Base-by-base conservation (phyloP, 1,140 invertebrate species). In the Phthorimaea operculella region DNA sequence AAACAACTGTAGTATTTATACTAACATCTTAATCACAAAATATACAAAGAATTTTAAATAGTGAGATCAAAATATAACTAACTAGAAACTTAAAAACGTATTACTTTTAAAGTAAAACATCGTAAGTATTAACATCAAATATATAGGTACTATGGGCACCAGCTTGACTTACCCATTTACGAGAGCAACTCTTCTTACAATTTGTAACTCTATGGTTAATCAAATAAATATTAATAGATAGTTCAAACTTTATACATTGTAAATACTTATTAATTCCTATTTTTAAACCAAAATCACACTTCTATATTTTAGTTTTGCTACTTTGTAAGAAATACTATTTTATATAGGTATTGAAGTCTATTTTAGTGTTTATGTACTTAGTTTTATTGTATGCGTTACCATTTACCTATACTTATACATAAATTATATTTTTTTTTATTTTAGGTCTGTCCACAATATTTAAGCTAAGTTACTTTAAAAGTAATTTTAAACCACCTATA, bases 1-100 rank as follows among this genome's bases (percentile, higher is more conserved):
- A 71, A 71, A 64, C 52, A 64, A 58, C 53, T 51, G 58, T 64
- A 67, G 47, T 39, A 44, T n/a, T 42, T 66, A 58, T 15, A 48
- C 6, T 39, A 39, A 39, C 36, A 39, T 39, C 36, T 39, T 39
- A 39, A 3, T 39, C 8, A 4, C 36, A 39, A 39, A 39, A 39
- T 39, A 39, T 39, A 39, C 36, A 39, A 39, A 39, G 36, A 39
- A 39, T n/a, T 39, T 39, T 12, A n/a, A 39, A 39, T n/a, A 4
- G 10, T 12, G 36, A 39, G 36, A 39, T 39, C 36, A 39, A 28
- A n/a, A 28, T 39, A 39, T n/a, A 39, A 39, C 3, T 9, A 9
- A 39, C n/a, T 39, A 39, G 36, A 12, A 39, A 39, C 36, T 4
- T 4, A 39, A 39, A 39, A 1, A 39, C 21, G 6, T 6, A 28